These are phyloP conservation scores for Dinomys branickii DNA, from an alignment of 2,113 vertebrate species.

Conservation along the genomic window DNA sequence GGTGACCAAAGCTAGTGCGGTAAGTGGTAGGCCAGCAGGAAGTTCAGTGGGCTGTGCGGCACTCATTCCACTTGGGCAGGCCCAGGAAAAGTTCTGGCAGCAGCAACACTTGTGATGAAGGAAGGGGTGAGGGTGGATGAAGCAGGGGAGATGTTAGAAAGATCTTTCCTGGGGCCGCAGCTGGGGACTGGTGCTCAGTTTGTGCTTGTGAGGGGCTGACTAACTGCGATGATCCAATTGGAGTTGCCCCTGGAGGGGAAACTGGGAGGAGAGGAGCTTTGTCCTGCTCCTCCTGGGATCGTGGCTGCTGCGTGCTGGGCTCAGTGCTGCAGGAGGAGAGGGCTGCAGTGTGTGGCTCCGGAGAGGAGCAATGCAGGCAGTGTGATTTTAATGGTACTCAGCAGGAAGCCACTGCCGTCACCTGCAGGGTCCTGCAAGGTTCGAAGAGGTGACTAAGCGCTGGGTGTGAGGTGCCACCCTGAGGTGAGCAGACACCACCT, in stretches of 20 bases:
- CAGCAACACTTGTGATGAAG: not conserved
- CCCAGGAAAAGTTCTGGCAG: not conserved
- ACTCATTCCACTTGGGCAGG: not conserved
- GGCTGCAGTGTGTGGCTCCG: not conserved
- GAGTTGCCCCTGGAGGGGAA: not conserved
- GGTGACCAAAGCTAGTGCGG: accelerated
- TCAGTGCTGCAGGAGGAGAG: not conserved
- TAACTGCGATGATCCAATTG: not conserved
- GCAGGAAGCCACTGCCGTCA: not conserved
- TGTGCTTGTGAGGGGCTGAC: not conserved
- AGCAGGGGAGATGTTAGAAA: not conserved
- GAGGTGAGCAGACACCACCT: not conserved
- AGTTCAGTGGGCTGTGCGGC: not conserved
- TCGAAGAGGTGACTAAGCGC: too few relatives aligned
- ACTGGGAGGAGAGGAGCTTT: not conserved
- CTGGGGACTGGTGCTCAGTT: not conserved
- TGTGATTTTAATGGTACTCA: not conserved
- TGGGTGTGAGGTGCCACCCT: not conserved
- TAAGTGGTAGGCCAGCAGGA: not conserved
- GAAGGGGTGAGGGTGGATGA: not conserved
- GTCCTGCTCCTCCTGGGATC: not conserved
- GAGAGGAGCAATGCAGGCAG: not conserved
- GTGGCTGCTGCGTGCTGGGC: not conserved
- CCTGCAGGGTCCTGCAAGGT: not conserved
- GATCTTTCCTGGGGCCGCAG: too few relatives aligned